Conservation (phyloP, 2,797 vertebrate species). For the Merluccius polli region DNA sequence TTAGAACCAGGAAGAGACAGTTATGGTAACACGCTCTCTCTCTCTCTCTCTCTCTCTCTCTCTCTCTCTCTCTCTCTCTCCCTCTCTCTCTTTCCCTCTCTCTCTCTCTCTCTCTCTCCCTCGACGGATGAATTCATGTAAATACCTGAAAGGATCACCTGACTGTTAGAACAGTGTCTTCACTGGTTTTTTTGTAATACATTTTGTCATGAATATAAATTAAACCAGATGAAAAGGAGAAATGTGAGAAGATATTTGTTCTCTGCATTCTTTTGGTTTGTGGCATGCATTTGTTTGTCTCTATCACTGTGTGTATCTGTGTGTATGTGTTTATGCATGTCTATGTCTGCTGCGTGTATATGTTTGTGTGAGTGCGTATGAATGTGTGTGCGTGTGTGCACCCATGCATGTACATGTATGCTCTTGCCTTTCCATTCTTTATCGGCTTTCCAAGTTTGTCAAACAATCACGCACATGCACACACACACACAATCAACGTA, state of each 20-base stretch:
- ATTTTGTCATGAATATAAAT: neutral
- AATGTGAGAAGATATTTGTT: constrained; percentile 17
- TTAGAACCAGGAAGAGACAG: neutral
- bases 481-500: neutral
- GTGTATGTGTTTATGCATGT: constrained; percentile 5
- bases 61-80: no score
- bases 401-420: neutral
- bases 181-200: neutral
- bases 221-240: neutral
- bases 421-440: neutral
- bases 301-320: neutral
- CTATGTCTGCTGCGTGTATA: constrained; percentile 2
- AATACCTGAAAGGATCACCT: constrained; percentile 1
- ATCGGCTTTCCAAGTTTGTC: neutral
- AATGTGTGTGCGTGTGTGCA: neutral
- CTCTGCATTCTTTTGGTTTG: constrained; percentile 19
- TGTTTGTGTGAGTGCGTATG: constrained; percentile 1
- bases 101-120: neutral
- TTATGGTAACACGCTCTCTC: neutral
- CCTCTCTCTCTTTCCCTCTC: no score
- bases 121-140: neutral
- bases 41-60: neutral
- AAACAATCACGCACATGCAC: neutral
- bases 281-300: constrained; percentile 2
- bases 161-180: constrained; percentile 11